phyloP scores from a whole-genome alignment of 2,888 invertebrate species.

The Synergus umbraculus region DNA sequence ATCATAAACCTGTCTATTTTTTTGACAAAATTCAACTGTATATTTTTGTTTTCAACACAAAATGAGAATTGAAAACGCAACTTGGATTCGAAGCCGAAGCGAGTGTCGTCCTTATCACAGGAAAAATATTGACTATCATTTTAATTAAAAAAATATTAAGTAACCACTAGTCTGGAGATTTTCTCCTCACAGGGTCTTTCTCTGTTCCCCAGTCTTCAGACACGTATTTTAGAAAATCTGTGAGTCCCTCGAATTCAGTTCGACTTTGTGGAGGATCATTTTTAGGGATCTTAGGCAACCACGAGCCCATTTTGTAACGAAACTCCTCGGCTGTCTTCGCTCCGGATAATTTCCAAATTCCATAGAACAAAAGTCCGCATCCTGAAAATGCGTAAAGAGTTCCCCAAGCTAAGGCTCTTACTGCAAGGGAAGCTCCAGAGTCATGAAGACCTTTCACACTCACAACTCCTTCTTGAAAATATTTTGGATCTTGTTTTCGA shows the following conservation, averaged over 20 bases:
- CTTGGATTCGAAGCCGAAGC: neutral
- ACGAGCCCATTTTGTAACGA: conserved; percentile 86
- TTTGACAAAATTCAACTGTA: neutral
- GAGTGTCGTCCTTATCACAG: conserved; percentile 4
- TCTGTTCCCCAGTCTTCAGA: conserved; percentile 71
- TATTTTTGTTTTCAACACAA: neutral
- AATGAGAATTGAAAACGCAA: neutral
- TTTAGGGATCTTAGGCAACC: conserved; percentile 87
- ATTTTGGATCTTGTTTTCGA: conserved; percentile 88
- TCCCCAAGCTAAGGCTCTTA: conserved; percentile 93
- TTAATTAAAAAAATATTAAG: neutral
- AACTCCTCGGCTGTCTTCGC: conserved; percentile 92
- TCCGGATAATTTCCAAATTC: conserved; percentile 93
- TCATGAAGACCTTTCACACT: conserved; percentile 83
- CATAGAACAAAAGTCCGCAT: conserved; percentile 88
- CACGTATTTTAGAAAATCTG: conserved; percentile 88
- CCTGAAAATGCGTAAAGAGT: conserved; percentile 92
- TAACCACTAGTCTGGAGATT: conserved; percentile 8
- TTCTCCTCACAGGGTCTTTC: conserved; percentile 42
- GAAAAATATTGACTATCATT: conserved; percentile 4
- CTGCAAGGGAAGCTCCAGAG: conserved; percentile 87
- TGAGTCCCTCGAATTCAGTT: conserved; percentile 91
- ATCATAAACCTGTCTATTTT: neutral
- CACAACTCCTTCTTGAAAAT: conserved; percentile 86
- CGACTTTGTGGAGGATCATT: conserved; percentile 88